Evolutionary conservation across 2,888 invertebrate species (phyloP), one percentile per base, ranked within the genome.

Genomic region (Keiferia lycopersicella): DNA sequence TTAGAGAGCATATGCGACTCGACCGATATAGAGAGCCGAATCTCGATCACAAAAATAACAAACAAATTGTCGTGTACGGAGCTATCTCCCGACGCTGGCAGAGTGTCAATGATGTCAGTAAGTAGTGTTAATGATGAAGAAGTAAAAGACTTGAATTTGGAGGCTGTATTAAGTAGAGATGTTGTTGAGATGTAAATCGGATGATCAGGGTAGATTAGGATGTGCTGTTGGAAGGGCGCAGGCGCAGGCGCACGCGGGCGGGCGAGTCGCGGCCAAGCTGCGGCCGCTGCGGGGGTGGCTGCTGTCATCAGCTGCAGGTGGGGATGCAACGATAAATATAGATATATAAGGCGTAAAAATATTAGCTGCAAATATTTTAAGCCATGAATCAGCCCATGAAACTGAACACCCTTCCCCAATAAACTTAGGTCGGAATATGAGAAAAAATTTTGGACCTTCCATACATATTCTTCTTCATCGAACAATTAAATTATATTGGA

Each of bases 31-130:
- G 92, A 92, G 69, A 91, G 86, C 79, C 85, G 88, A 66, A 92
- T 92, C 75, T 89, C 92, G n/a, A 91, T 92, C 66, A 91, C 91
- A 2, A 92, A 92, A 76, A 92, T 92, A 65, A 91, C 90, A 2
- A 92, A 92, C 73, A 91, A 90, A 66, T 66, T 91, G 48, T 89
- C 88, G 0, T 86, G 79, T 74, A 88, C 90, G 12, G 91, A 90
- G 60, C 67, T 88, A 8, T 79, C 82, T 0, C 84, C 81, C 12
- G 83, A 83, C 6, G 58, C 67, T 10, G 84, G 82, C 0, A 82
- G 79, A 66, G 80, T 86, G 16, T 84, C 89, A 0, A 87, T 87
- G 6, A 91, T 86, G 16, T 84, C 89, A 0, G 87, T 87, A 7
- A 91, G 86, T 69, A 91, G 90, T 73, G 89, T 88, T 64, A 86